phyloP scores from a whole-genome alignment of 2,888 invertebrate genomes.

The Leistus spinibarbis region DNA sequence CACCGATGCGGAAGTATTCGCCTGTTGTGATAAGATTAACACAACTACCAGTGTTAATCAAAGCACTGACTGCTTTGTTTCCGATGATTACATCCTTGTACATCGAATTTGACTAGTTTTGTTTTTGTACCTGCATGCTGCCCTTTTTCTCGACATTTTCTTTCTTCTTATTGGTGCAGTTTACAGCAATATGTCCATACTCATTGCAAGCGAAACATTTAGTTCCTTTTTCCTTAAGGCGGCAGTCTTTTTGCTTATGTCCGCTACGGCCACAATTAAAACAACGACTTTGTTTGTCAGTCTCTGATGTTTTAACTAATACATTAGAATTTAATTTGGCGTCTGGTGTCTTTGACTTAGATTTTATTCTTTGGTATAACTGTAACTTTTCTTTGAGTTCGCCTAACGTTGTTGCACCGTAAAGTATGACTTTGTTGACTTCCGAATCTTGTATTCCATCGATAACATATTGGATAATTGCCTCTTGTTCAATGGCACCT shows the following conservation, averaged over 20 bases:
- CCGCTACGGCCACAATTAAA: slow-evolving; percentile 8
- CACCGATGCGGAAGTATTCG: slow-evolving; percentile 9
- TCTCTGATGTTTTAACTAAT: background rate
- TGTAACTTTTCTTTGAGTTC: background rate
- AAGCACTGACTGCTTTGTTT: background rate
- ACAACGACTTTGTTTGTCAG: background rate
- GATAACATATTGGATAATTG: slow-evolving; percentile 19
- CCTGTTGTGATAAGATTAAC: background rate
- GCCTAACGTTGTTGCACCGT: background rate
- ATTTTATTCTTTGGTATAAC: background rate
- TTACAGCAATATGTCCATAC: slow-evolving; percentile 32
- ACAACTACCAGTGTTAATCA: slow-evolving; percentile 1
- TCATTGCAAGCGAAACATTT: slow-evolving; percentile 38
- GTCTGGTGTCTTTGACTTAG: background rate
- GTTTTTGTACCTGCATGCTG: no score
- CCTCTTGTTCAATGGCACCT: background rate
- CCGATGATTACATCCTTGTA: background rate
- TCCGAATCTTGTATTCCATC: slow-evolving; percentile 14
- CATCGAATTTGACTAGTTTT: background rate
- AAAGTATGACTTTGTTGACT: background rate
- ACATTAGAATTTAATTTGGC: no score
- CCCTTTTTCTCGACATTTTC: background rate
- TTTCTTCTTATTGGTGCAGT: background rate
- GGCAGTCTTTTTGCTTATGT: slow-evolving; percentile 8
- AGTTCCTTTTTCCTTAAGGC: background rate